These are phyloP conservation scores for Pomacea maculata DNA, from an alignment of 1,140 invertebrate genomes.

Conservation along the genomic window DNA sequence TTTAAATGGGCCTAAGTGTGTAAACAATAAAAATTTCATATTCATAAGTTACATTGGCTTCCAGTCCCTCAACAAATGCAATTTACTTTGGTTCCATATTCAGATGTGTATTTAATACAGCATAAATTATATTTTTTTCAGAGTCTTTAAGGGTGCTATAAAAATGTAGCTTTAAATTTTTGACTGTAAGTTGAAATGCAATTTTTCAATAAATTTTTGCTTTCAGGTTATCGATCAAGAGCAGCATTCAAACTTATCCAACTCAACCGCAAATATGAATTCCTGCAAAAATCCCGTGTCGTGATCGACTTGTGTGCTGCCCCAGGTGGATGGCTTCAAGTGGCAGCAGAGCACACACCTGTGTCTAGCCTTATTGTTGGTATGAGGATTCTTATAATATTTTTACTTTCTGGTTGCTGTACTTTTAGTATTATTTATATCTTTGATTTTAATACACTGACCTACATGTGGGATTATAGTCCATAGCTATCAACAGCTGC, in stretches of 20 bases:
- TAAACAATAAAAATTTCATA: too few species aligned
- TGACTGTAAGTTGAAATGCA: too few species aligned
- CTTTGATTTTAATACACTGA: too few species aligned
- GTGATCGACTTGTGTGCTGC: slow-evolving; percentile 98
- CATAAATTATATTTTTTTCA: neutral
- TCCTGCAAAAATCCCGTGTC: slow-evolving; percentile 94
- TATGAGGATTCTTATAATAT: slow-evolving; percentile 44
- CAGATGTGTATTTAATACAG: neutral
- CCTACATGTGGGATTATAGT: too few species aligned
- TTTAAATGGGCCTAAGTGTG: too few species aligned
- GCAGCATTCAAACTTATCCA: slow-evolving; percentile 99
- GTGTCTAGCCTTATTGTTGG: slow-evolving; percentile 92
- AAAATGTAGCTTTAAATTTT: too few species aligned
- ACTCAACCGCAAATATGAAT: slow-evolving; percentile 96
- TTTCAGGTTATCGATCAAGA: slow-evolving; percentile 91
- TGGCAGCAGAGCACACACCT: slow-evolving; percentile 98
- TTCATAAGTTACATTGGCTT: too few species aligned
- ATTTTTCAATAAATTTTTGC: slow-evolving; percentile 11
- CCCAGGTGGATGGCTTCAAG: slow-evolving; percentile 99
- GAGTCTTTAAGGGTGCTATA: neutral
- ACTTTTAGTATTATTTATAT: too few species aligned
- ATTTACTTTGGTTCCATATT: too few species aligned
- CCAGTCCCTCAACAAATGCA: too few species aligned
- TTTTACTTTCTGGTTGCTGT: neutral
- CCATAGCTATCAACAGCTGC: too few species aligned